Evolutionary conservation across 2,797 vertebrate genomes (phyloP), one percentile per base, ranked within the genome.

Genomic region (Apodemus agrarius): DNA sequence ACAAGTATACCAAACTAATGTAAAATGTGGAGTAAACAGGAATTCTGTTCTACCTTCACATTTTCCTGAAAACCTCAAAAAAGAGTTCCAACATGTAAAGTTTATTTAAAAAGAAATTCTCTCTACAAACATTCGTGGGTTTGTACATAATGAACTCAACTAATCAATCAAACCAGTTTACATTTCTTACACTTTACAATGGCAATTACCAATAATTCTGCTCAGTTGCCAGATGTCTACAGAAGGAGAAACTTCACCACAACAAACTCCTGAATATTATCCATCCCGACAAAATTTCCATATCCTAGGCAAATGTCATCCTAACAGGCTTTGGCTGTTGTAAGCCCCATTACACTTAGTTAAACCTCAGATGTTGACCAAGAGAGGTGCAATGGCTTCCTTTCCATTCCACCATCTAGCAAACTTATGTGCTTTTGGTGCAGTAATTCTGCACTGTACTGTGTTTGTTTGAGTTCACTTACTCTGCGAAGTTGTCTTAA

Each of bases 201-300:
- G 17, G 57, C 89, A 95, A 95, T 87, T 83, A 87, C 84, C 76
- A 91, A 93, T 78, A 88, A 49, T 80, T 89, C 89, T 75, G 37
- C 75, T 95, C 49, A 95, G 89, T 16, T 93, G 43, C 8, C 72
- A 89, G 80, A 91, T 67, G 89, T 81, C 19, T 90, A 90, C 14
- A 87, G 40, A 89, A 59, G 26, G 54, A 89, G 2, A 29, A 81
- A 94, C 83, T 90, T 24, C 31, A 96, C 16, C 84, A 76, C 67
- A 94, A 96, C 11, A 92, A 94, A 93, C 92, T 16, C 54, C 54
- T 94, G 40, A 54, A 89, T 94, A 89, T 89, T 96, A 91, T 83
- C 22, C 19, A 96, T 72, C 22, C 74, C 3, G 75, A 90, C 43
- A 84, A 93, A 21, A 93, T 94, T 91, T 78, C 37, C 46, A 89